phyloP scores from a whole-genome alignment of 1,140 invertebrate species.

The Bombus affinis region DNA sequence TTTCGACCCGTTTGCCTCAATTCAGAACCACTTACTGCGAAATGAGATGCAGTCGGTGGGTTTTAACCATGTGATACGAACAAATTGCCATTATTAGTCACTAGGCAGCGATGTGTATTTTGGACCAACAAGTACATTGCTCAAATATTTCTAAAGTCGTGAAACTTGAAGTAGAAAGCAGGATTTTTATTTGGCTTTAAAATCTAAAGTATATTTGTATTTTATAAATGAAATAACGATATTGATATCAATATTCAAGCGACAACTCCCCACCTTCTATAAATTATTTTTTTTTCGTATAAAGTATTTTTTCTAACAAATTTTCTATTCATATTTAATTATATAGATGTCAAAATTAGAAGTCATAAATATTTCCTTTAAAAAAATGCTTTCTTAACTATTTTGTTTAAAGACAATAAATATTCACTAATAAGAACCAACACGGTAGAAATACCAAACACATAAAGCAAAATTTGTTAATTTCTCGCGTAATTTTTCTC shows the following conservation, averaged over 20 bases:
- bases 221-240: too few relatives aligned
- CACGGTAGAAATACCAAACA: background rate
- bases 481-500: constrained; percentile 2
- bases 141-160: background rate
- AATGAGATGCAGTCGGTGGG: background rate
- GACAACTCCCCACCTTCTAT: background rate
- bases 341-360: background rate
- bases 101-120: background rate
- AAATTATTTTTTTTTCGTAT: background rate
- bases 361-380: background rate
- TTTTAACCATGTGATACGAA: constrained; percentile 2
- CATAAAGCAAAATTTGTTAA: background rate
- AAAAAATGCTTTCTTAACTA: background rate
- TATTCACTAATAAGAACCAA: background rate
- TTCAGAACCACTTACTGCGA: background rate
- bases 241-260: background rate
- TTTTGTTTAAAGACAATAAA: background rate
- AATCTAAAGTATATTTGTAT: background rate
- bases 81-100: constrained; percentile 15
- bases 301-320: too few relatives aligned
- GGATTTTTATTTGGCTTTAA: background rate
- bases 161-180: background rate
- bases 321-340: background rate
- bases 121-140: background rate
- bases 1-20: constrained; percentile 14